Conservation (phyloP, 2,888 invertebrate species). For the Frankliniella fusca region DNA sequence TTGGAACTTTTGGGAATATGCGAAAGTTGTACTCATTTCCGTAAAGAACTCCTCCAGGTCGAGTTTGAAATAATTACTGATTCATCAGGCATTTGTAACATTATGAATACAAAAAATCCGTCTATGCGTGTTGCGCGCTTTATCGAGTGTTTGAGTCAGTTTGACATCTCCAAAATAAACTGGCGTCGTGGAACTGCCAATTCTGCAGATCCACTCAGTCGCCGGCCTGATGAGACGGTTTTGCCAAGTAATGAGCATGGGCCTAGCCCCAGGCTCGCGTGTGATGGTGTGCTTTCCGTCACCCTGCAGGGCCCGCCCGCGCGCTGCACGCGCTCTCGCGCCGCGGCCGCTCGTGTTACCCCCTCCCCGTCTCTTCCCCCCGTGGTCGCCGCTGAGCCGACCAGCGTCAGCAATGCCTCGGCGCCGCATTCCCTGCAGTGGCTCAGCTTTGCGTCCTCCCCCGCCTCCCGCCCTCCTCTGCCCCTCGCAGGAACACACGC, state of each 20-base stretch:
- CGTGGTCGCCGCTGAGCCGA: no score
- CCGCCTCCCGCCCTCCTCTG: no score
- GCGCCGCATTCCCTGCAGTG: no score
- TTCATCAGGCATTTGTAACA: background rate
- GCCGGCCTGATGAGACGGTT: background rate
- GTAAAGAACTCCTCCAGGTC: background rate
- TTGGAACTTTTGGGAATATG: background rate
- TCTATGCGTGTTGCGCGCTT: background rate
- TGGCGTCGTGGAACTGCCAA: background rate
- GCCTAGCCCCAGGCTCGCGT: background rate
- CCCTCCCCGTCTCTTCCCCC: no score
- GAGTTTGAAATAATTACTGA: background rate
- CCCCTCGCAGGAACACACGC: background rate
- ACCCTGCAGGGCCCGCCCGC: no score
- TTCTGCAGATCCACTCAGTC: background rate
- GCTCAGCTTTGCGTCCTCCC: no score
- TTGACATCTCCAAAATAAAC: background rate
- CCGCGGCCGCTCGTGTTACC: no score
- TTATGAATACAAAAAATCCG: background rate
- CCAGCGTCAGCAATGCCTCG: no score
- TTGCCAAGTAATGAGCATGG: background rate
- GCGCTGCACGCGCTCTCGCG: no score
- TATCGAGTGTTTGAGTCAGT: background rate
- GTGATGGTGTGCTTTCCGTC: background rate
- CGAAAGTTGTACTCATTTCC: background rate